phyloP scores from a whole-genome alignment of 2,113 vertebrate species.

The Myanophis thanlyinensis region DNA sequence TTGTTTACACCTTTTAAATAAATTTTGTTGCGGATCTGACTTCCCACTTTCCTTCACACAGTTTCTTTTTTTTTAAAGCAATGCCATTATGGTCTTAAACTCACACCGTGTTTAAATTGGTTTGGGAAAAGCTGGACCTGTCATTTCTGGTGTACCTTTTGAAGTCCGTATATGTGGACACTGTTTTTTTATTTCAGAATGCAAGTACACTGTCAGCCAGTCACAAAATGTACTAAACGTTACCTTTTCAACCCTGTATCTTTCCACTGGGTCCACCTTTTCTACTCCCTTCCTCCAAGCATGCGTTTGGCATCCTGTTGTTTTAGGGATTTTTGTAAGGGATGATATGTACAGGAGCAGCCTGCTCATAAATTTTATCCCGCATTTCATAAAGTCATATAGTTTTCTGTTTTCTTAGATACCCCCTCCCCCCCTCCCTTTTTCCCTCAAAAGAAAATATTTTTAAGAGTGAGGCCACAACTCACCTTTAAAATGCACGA shows the following conservation, averaged over 20 bases:
- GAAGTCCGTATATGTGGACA: background rate
- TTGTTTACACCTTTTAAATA: background rate
- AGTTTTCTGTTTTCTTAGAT: slow-evolving; percentile 53
- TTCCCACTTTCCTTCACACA: background rate
- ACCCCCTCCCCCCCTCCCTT: slow-evolving; percentile 19
- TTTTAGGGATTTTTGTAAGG: background rate
- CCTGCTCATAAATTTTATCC: slow-evolving; percentile 10
- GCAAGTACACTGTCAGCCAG: background rate
- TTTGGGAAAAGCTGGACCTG: background rate
- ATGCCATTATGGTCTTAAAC: background rate
- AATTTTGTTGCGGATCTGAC: background rate
- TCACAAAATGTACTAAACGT: background rate
- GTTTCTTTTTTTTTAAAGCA: background rate
- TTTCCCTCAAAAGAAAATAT: slow-evolving; percentile 48
- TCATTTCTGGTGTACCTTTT: background rate
- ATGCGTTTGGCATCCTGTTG: background rate
- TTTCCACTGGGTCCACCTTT: background rate
- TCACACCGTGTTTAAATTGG: background rate
- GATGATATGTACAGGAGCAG: slow-evolving; percentile 8
- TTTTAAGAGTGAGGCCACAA: slow-evolving; percentile 50
- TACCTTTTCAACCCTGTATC: slow-evolving; percentile 6
- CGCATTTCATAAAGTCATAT: background rate
- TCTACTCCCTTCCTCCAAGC: background rate
- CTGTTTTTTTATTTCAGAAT: background rate
- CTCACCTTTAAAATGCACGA: background rate